Conservation (phyloP, 23 tunicate genomes). For the Botrylloides violaceus region DNA sequence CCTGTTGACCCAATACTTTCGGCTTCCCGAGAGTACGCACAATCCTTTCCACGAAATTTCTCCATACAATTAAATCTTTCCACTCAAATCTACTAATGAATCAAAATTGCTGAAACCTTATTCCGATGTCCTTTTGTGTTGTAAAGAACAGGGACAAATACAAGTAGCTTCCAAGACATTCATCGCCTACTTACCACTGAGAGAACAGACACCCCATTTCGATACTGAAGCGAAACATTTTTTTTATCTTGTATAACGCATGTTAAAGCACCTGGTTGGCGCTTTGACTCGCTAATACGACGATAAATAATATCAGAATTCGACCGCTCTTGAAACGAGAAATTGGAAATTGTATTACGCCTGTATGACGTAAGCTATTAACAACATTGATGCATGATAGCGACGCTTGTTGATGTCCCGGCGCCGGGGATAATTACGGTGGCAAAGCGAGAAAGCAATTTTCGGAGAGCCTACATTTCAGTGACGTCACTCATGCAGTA, state of each 20-base stretch:
- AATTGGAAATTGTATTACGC: background rate
- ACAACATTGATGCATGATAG: too few species aligned
- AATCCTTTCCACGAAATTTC: too few species aligned
- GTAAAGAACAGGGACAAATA: background rate
- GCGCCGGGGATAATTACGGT: too few species aligned
- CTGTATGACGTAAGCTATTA: background rate
- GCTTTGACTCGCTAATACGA: background rate
- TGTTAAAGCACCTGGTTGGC: background rate
- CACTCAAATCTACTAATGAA: background rate
- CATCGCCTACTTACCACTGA: too few species aligned
- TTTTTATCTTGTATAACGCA: too few species aligned
- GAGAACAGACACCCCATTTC: too few species aligned
- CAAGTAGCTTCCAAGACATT: background rate
- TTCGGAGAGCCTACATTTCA: too few species aligned
- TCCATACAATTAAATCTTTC: background rate
- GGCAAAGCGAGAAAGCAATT: too few species aligned
- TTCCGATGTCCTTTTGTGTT: background rate
- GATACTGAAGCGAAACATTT: background rate
- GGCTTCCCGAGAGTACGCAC: too few species aligned
- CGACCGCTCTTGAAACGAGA: background rate
- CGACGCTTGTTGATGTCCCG: too few species aligned
- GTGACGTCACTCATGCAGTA: too few species aligned
- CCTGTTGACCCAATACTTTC: too few species aligned
- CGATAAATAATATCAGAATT: background rate
- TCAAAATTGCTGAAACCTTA: background rate